Base-by-base conservation (phyloP, 2,113 vertebrate genomes). In the Tragelaphus scriptus region DNA sequence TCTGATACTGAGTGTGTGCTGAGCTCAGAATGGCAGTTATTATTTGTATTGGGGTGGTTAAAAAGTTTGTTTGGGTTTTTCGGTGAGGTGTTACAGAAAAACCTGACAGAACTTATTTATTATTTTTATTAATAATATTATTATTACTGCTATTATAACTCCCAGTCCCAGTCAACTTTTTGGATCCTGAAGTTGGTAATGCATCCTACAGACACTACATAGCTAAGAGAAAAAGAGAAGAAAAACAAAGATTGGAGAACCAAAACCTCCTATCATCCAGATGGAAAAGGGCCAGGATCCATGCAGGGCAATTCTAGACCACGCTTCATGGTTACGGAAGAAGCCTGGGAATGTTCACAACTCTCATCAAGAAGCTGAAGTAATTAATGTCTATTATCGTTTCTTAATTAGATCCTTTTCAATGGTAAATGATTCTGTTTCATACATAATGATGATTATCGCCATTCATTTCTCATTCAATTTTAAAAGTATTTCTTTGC, bases 291-390 rank as follows among this genome's bases (percentile, higher is more conserved):
- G 49, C 1, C 2, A 65, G n/a, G 28, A 6, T 21, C 10, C 0
- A 0, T 0, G 7, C 1, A 3, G n/a, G n/a, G 32, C 40, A 6
- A 58, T 32, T 21, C 0, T 2, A 26, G 23, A 21, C 12, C 12
- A 3, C 4, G 10, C n/a, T 28, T 40, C 26, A 15, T 0, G 5
- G 49, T 16, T 7, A 3, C 2, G 1, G 5, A n/a, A 16, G 10
- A 0, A 26, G 0, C 12, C 4, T 0, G 0, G 0, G 32, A 32
- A 3, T 11, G 21, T 5, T 55, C 9, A 16, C 19, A 3, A 7
- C 32, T 40, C 51, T 40, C 15, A 8, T 30, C 3, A 14, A 56
- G 30, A 26, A 90, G 59, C 56, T 0, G 0, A 28, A 6, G 23
- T 21, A 9, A 17, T 4, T 19, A 13, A 51, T 23, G 58, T 19